phyloP scores from a whole-genome alignment of 2,888 invertebrate genomes.

The Drosophila fungiperda region DNA sequence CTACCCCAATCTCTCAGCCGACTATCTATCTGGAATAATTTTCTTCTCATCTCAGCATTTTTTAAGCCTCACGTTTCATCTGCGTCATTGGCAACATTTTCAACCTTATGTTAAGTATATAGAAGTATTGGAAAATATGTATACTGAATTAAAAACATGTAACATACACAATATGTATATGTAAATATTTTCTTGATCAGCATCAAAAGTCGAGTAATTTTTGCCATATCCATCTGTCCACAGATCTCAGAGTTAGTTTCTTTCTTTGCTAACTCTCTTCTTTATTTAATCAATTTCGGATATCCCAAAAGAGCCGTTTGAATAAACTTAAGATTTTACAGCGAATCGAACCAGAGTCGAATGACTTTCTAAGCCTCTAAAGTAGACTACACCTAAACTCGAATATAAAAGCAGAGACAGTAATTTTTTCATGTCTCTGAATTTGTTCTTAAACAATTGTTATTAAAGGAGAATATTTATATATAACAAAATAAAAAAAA shows the following conservation, averaged over 20 bases:
- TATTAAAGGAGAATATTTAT: not conserved
- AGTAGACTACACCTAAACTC: too few species aligned
- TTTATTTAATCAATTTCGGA: not conserved
- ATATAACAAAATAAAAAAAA: not conserved
- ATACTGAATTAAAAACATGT: not conserved
- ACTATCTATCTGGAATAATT: constrained; percentile 3
- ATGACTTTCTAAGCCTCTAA: too few species aligned
- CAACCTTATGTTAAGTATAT: not conserved
- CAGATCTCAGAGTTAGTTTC: not conserved
- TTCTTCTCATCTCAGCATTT: constrained; percentile 16
- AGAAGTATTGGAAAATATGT: not conserved
- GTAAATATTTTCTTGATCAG: not conserved
- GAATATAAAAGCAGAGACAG: too few species aligned
- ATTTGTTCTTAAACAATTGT: too few species aligned
- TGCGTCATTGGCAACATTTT: constrained; percentile 50
- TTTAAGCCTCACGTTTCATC: constrained; percentile 32
- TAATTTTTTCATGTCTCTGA: too few species aligned
- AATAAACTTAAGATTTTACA: not conserved
- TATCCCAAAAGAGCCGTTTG: not conserved
- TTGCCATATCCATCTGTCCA: not conserved
- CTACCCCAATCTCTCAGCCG: constrained; percentile 19
- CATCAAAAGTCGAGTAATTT: not conserved
- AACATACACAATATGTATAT: not conserved
- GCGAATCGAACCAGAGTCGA: too few species aligned
- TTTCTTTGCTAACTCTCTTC: not conserved